phyloP scores from a whole-genome alignment of 2,888 invertebrate species.

The Lasioglossum malachurum region DNA sequence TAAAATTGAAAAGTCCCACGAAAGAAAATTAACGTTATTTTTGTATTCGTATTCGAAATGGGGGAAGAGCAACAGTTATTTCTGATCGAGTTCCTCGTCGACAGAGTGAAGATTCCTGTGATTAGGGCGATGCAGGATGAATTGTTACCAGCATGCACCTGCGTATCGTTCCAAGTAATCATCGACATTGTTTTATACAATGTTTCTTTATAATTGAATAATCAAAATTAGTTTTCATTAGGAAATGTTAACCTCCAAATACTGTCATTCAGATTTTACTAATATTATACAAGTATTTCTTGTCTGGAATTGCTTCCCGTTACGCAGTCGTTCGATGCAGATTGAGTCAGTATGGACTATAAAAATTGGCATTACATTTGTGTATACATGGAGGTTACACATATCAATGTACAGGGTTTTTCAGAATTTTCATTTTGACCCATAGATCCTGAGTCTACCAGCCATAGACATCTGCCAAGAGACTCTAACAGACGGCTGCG shows the following conservation, averaged over 20 bases:
- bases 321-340: not conserved
- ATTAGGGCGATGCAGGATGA: slow-evolving; percentile 79
- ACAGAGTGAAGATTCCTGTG: slow-evolving; percentile 84
- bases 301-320: not conserved
- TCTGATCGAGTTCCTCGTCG: slow-evolving; percentile 88
- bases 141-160: slow-evolving; percentile 85
- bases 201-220: not conserved
- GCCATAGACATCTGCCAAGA: slow-evolving; percentile 88
- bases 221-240: not conserved
- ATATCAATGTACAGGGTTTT: not conserved
- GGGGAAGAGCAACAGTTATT: slow-evolving; percentile 83
- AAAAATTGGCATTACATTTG: not conserved
- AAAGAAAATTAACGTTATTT: not conserved
- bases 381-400: not conserved
- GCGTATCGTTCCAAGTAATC: slow-evolving; percentile 86
- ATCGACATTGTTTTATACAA: not conserved
- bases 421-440: not conserved
- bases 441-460: slow-evolving; percentile 86
- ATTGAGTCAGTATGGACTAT: not conserved
- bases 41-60: slow-evolving; percentile 23
- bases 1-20: not conserved
- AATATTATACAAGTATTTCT: not conserved
- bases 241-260: not conserved
- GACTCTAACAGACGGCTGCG: slow-evolving; percentile 81
- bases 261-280: not conserved